These are phyloP conservation scores for Nasonia oneida DNA, from an alignment of 2,888 invertebrate genomes.

Conservation along the genomic window DNA sequence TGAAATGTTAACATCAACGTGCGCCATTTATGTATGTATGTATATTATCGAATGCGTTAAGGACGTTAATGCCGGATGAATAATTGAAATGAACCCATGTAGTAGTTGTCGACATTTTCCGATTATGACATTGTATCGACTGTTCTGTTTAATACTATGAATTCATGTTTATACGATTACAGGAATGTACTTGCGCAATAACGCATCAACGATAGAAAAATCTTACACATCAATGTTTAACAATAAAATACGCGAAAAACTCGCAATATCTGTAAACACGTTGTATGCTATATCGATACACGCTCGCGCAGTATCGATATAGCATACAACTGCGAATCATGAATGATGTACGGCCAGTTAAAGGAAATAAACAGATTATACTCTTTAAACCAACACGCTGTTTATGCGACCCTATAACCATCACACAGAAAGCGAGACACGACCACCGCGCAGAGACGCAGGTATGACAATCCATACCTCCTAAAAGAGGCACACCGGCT, in stretches of 20 bases:
- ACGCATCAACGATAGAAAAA: not conserved
- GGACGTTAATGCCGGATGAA: not conserved
- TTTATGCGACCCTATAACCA: constrained; percentile 14
- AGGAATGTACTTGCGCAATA: not conserved
- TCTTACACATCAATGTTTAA: not conserved
- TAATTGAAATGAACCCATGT: not conserved
- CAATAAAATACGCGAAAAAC: not conserved
- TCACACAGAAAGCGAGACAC: not conserved
- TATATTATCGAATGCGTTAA: not conserved
- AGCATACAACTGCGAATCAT: not conserved
- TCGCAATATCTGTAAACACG: not conserved
- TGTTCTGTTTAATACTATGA: not conserved
- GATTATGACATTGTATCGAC: not conserved
- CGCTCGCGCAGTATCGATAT: not conserved
- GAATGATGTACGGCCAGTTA: constrained; percentile 7
- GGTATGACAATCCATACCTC: constrained; percentile 31
- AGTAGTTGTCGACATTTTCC: not conserved
- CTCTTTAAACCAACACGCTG: constrained; percentile 31
- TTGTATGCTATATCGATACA: too few relatives aligned
- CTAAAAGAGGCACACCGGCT: constrained; percentile 9
- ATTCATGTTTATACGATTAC: not conserved
- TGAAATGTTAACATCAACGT: constrained; percentile 17
- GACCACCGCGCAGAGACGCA: not conserved
- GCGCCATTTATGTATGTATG: constrained; percentile 9
- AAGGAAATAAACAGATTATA: constrained; percentile 27